A percentile compares a stretch with the other conserved stretches of the same genome.
Conservation (phyloP, 2,113 vertebrate species). For the Eleginops maclovinus region DNA sequence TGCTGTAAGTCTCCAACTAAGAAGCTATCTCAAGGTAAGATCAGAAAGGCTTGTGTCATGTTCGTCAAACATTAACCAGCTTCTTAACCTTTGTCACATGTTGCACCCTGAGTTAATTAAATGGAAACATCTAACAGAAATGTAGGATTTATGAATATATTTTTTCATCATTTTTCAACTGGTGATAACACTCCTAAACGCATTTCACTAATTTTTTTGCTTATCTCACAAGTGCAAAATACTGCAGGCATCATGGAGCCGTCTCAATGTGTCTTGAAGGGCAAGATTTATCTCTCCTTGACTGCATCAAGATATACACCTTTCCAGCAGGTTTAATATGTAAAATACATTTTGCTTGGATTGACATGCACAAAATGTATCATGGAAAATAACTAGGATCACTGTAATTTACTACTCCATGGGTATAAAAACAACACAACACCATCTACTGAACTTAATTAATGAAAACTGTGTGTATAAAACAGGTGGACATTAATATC, state of each 20-base stretch:
- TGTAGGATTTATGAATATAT: background rate
- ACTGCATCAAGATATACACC: background rate
- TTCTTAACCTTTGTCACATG: background rate
- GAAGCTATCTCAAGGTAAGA: background rate
- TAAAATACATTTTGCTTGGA: slow-evolving; percentile 17
- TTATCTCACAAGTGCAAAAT: slow-evolving; percentile 14
- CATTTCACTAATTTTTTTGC: background rate
- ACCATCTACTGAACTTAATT: background rate
- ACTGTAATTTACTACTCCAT: background rate
- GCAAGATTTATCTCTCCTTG: slow-evolving; percentile 18
- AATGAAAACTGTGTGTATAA: background rate
- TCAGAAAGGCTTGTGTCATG: background rate
- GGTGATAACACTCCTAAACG: background rate
- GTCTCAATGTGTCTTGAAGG: slow-evolving; percentile 1
- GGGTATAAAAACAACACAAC: background rate
- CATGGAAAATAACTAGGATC: background rate
- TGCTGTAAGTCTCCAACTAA: background rate
- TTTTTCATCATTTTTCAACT: background rate
- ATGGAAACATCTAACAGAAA: background rate
- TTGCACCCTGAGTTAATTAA: background rate
- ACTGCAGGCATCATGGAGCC: slow-evolving; percentile 7
- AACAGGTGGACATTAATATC: background rate
- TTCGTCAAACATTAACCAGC: slow-evolving; percentile 6
- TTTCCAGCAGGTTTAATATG: slow-evolving; percentile 26
- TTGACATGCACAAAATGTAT: background rate